Evolutionary conservation across 2,797 vertebrate genomes (phyloP).

Genomic region (Etheostoma nigrum): DNA sequence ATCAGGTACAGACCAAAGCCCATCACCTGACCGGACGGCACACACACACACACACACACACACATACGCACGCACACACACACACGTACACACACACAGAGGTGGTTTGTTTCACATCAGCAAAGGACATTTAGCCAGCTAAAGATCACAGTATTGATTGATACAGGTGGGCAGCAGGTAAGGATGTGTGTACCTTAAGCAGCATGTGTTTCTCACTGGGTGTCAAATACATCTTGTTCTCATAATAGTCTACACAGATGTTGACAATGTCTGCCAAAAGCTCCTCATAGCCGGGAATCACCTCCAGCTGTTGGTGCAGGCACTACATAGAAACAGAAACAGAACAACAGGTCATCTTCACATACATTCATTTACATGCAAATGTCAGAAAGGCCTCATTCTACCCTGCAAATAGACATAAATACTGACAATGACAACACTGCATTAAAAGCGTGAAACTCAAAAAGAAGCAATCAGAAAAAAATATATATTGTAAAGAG

Average conservation of each 20-base stretch:
- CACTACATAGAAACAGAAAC: conserved; percentile 82
- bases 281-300: conserved; percentile 96
- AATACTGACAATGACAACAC: no score
- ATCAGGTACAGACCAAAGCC: conserved; percentile 98
- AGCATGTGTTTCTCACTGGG: conserved; percentile 99
- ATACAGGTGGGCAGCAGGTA: not conserved
- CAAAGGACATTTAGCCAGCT: not conserved
- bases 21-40: conserved; percentile 89
- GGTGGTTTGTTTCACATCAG: no score
- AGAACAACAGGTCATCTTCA: conserved; percentile 40
- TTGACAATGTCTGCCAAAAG: conserved; percentile 98
- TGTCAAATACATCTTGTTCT: conserved; percentile 99
- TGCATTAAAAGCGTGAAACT: no score
- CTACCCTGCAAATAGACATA: not conserved
- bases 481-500: not conserved
- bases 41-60: no score
- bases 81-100: no score
- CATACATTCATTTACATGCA: not conserved
- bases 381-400: not conserved
- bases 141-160: not conserved
- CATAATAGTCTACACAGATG: conserved; percentile 97
- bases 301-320: conserved; percentile 97
- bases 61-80: no score
- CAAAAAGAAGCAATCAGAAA: not conserved
- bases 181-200: conserved; percentile 88